phyloP scores from a whole-genome alignment of 2,888 invertebrate species.

The Timema cristinae region DNA sequence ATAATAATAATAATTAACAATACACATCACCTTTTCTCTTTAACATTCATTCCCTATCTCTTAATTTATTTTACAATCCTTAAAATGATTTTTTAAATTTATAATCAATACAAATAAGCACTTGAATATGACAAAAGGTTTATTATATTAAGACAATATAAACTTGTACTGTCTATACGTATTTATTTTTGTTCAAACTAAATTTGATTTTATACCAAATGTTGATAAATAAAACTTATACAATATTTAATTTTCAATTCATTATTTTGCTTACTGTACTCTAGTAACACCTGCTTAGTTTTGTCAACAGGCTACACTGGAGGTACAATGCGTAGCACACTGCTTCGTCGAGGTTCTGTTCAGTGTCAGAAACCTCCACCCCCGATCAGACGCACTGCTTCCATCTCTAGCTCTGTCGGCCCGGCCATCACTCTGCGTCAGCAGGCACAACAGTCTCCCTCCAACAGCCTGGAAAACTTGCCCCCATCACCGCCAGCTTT shows the following conservation, averaged over 20 bases:
- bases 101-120: too few species aligned
- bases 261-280: neutral
- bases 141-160: too few species aligned
- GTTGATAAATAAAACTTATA: neutral
- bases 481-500: slow-evolving; percentile 79
- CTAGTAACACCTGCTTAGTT: slow-evolving; percentile 1
- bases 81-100: too few species aligned
- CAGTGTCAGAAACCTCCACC: slow-evolving; percentile 65
- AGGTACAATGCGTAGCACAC: slow-evolving; percentile 34
- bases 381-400: slow-evolving; percentile 76
- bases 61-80: too few species aligned
- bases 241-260: neutral
- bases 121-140: too few species aligned
- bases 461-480: slow-evolving; percentile 52
- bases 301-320: slow-evolving; percentile 30
- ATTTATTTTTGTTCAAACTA: neutral
- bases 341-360: slow-evolving; percentile 55
- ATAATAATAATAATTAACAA: too few species aligned
- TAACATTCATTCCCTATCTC: too few species aligned
- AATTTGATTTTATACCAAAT: neutral
- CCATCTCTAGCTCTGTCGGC: slow-evolving; percentile 47
- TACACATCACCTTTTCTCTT: too few species aligned
- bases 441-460: slow-evolving; percentile 40
- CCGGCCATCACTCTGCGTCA: slow-evolving; percentile 20
- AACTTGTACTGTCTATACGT: too few species aligned